Conservation (phyloP, 2,113 vertebrate genomes). For the Anolis sagrei region DNA sequence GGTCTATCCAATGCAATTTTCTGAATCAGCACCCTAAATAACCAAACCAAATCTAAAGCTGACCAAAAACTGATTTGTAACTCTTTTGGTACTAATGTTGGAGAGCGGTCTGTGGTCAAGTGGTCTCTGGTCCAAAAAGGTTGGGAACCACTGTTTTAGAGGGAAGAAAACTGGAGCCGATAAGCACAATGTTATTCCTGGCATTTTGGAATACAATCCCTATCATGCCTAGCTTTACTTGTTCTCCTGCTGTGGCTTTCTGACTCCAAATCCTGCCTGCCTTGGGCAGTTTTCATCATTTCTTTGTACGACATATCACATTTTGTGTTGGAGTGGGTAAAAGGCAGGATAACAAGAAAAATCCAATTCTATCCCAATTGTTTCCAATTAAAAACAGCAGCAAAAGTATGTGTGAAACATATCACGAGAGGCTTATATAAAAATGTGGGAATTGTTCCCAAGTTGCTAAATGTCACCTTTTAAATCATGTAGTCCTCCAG, state of each 20-base stretch:
- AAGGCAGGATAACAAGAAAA: conserved; percentile 6
- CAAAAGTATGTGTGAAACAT: not conserved
- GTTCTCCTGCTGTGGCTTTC: not conserved
- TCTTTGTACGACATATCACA: not conserved
- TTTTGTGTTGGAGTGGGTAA: not conserved
- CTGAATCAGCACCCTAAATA: no score
- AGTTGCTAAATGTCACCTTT: conserved; percentile 12
- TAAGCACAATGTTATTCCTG: not conserved
- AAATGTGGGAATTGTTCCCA: conserved; percentile 1
- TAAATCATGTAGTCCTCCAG: not conserved
- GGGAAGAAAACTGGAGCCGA: not conserved
- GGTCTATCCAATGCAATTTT: no score
- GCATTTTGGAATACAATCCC: not conserved
- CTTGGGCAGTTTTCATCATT: not conserved
- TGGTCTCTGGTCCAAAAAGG: no score
- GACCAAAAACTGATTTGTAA: no score
- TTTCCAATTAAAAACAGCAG: not conserved
- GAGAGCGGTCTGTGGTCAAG: no score
- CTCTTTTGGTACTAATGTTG: no score
- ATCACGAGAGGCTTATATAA: not conserved
- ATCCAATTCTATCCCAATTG: not conserved
- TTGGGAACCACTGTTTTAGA: not conserved
- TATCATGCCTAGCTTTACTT: not conserved
- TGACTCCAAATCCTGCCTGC: not conserved
- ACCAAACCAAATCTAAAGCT: no score